These are phyloP conservation scores for Mionectes macconnelli DNA, from an alignment of 2,113 vertebrate genomes.

Conservation along the genomic window DNA sequence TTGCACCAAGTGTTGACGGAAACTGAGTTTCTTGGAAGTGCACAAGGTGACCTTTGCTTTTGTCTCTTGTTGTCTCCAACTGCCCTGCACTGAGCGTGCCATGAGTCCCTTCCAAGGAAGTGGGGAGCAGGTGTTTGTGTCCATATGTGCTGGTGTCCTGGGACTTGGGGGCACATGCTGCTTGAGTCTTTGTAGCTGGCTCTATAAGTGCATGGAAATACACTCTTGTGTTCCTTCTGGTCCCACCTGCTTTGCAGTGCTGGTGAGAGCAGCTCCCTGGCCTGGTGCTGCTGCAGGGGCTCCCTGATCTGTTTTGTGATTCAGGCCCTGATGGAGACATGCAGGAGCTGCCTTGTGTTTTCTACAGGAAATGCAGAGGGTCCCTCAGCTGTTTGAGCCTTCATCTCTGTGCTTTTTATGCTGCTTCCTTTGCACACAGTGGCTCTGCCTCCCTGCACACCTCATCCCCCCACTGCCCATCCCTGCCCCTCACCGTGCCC, in stretches of 20 bases:
- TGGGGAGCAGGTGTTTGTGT: neutral
- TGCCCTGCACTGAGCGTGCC: neutral
- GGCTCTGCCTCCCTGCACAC: neutral
- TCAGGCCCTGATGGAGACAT: constrained; percentile 4
- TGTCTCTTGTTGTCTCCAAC: neutral
- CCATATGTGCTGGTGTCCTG: neutral
- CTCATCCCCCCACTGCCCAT: neutral
- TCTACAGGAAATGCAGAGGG: neutral
- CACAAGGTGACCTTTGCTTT: neutral
- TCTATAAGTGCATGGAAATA: neutral
- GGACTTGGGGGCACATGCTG: neutral
- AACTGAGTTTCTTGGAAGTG: neutral
- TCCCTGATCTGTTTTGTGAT: constrained; percentile 46
- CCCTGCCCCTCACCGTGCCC: neutral
- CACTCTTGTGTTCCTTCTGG: neutral
- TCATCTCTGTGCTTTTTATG: neutral
- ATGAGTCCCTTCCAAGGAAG: neutral
- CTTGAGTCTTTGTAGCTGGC: neutral
- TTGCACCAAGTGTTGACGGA: neutral
- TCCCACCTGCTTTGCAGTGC: neutral
- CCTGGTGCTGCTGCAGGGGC: constrained; percentile 42
- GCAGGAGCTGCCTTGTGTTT: neutral
- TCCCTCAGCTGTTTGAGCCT: neutral
- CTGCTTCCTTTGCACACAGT: neutral
- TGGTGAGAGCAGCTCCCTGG: neutral